Percentiles rank a stretch among this genome's conserved stretches.
Evolutionary conservation across 2,113 vertebrate genomes (phyloP).

Genomic region (Xenopus borealis): DNA sequence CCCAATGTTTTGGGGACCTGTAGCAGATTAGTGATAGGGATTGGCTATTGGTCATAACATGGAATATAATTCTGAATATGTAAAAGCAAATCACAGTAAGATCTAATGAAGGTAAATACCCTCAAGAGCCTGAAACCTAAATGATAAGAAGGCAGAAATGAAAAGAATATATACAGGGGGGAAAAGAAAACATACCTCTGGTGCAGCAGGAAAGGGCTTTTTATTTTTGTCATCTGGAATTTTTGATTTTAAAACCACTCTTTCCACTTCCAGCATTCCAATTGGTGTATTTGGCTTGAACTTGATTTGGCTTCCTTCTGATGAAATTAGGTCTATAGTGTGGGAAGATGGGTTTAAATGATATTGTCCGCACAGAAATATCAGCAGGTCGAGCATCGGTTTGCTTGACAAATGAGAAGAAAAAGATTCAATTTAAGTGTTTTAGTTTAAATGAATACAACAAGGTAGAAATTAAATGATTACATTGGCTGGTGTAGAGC

Average conservation of each 20-base stretch:
- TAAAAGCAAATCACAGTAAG: too few species aligned
- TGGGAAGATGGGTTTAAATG: conserved; percentile 91
- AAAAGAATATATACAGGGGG: too few species aligned
- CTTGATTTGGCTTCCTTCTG: conserved; percentile 79
- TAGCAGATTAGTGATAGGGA: too few species aligned
- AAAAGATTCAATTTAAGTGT: neutral
- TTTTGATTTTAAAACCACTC: conserved; percentile 87
- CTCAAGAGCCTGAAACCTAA: too few species aligned
- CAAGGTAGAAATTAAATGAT: too few species aligned
- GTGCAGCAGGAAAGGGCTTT: conserved; percentile 79
- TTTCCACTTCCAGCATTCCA: conserved; percentile 86
- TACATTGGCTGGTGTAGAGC: neutral
- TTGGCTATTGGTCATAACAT: too few species aligned
- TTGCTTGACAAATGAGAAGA: conserved; percentile 70
- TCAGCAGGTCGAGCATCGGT: conserved; percentile 91
- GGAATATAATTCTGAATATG: too few species aligned
- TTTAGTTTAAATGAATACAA: neutral
- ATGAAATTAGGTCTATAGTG: conserved; percentile 83
- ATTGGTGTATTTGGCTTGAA: conserved; percentile 92
- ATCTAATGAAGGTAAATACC: too few species aligned
- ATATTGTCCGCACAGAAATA: conserved; percentile 89
- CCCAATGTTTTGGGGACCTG: too few species aligned
- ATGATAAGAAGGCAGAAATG: too few species aligned
- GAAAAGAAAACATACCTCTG: conserved; percentile 77
- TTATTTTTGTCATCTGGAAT: conserved; percentile 79